Conservation (phyloP, 1,140 invertebrate genomes). For the Goniozus legneri region DNA sequence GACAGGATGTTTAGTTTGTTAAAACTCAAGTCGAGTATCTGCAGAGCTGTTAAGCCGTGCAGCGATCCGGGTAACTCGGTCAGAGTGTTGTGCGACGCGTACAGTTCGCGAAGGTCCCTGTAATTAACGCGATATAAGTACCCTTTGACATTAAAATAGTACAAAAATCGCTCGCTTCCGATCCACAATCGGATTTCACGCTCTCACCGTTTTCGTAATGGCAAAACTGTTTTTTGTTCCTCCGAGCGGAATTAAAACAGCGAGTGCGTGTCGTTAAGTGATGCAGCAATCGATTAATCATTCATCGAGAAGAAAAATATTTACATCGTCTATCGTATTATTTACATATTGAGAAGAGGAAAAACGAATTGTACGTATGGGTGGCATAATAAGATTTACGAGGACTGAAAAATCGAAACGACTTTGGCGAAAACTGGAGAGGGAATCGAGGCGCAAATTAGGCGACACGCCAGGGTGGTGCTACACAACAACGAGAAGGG, state of each 20-base stretch:
- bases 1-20: slow-evolving; percentile 74
- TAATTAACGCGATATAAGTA: slow-evolving; percentile 20
- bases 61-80: slow-evolving; percentile 68
- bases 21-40: slow-evolving; percentile 72
- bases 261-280: no score
- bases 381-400: background rate
- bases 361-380: background rate
- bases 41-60: slow-evolving; percentile 64
- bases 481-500: slow-evolving; percentile 18
- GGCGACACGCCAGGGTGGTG: slow-evolving; percentile 34
- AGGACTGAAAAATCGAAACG: background rate
- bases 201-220: background rate
- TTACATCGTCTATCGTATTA: no score
- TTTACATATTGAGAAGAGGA: no score
- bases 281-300: no score
- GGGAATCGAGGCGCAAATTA: slow-evolving; percentile 10
- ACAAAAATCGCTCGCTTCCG: background rate
- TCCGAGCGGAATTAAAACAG: background rate
- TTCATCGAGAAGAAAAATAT: no score
- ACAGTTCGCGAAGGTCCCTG: slow-evolving; percentile 68
- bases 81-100: slow-evolving; percentile 76
- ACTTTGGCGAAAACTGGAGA: background rate
- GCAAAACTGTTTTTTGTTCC: background rate
- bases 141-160: slow-evolving; percentile 5
- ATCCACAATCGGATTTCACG: background rate